Evolutionary conservation across 2,797 vertebrate species (phyloP).

Genomic region (Rhinogobio ventralis): DNA sequence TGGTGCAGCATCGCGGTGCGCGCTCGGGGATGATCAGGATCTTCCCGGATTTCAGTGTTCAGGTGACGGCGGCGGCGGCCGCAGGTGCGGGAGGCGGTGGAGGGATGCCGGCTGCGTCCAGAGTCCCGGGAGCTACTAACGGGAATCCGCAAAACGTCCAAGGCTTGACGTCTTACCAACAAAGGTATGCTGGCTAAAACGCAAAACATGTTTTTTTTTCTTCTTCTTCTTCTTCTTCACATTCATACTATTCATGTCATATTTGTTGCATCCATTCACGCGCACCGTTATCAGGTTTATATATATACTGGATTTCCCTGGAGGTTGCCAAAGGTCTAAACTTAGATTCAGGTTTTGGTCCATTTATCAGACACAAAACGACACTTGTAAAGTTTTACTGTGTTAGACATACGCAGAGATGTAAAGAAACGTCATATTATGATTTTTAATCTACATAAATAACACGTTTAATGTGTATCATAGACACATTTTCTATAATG

Average conservation of each 20-base stretch:
- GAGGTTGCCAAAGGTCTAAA: slow-evolving; percentile 16
- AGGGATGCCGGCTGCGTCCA: slow-evolving; percentile 84
- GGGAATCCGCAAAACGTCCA: slow-evolving; percentile 92
- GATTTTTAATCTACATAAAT: background rate
- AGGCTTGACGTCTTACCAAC: slow-evolving; percentile 93
- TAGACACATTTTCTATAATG: background rate
- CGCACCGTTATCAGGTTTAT: background rate
- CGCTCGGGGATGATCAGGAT: slow-evolving; percentile 90
- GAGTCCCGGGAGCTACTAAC: slow-evolving; percentile 84
- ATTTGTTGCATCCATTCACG: slow-evolving; percentile 11
- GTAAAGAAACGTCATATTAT: background rate
- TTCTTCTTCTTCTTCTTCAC: background rate
- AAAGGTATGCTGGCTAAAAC: slow-evolving; percentile 85
- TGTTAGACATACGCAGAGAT: background rate
- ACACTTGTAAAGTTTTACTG: background rate
- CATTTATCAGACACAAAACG: background rate
- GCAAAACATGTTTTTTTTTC: background rate
- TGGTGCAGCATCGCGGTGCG: slow-evolving; percentile 69
- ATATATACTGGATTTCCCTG: slow-evolving; percentile 7
- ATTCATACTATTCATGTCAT: slow-evolving; percentile 26
- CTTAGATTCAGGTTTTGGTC: background rate
- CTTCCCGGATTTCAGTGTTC: slow-evolving; percentile 99
- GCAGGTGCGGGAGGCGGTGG: slow-evolving; percentile 82
- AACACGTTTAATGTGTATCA: background rate
- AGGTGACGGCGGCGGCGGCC: slow-evolving; percentile 92